phyloP scores from a whole-genome alignment of 2,888 invertebrate species.

The Metopia argyrocephala region DNA sequence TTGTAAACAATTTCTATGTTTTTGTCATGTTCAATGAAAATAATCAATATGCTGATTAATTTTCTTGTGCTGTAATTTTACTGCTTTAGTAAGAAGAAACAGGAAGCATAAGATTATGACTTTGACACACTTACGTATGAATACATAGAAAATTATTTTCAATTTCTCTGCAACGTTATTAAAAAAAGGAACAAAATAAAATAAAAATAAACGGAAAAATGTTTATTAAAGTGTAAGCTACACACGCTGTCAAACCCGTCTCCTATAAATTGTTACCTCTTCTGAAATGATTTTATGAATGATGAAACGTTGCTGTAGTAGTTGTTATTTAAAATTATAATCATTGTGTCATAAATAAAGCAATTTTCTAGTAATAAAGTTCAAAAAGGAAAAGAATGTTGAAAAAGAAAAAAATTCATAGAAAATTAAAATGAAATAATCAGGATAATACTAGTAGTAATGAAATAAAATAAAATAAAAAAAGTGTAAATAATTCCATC shows the following conservation, averaged over 20 bases:
- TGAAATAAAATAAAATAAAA: neutral
- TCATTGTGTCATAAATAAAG: conserved; percentile 40
- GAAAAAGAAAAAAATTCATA: neutral
- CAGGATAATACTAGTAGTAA: neutral
- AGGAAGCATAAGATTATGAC: neutral
- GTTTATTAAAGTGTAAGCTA: no score
- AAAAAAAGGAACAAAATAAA: neutral
- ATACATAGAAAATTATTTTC: no score
- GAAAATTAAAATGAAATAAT: neutral
- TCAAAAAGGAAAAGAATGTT: neutral
- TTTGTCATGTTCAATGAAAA: conserved; percentile 24
- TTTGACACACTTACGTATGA: no score
- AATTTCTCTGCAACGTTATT: no score
- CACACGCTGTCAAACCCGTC: no score
- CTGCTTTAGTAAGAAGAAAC: neutral
- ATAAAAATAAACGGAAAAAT: neutral
- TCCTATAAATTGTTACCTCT: neutral
- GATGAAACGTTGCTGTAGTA: neutral
- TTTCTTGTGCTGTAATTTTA: neutral
- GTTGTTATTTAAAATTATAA: conserved; percentile 26
- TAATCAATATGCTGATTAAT: conserved; percentile 11
- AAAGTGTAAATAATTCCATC: no score
- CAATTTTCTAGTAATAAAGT: conserved; percentile 28
- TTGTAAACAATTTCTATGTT: neutral
- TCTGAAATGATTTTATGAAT: neutral